Conservation (phyloP, 1,140 invertebrate species). For the Drosophila dunni region DNA sequence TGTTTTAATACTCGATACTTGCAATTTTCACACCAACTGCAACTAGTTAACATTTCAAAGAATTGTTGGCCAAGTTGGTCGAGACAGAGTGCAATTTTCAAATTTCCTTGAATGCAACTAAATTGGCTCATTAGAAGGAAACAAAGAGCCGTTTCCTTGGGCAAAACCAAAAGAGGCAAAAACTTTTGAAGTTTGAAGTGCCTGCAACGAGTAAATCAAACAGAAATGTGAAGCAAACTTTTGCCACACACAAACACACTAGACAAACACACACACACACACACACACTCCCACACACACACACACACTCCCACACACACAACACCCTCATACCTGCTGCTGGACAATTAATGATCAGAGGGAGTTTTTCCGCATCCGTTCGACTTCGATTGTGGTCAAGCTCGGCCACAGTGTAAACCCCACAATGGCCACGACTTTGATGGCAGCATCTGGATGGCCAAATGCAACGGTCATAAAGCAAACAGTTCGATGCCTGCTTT, state of each 20-base stretch:
- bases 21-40: background rate
- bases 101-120: conserved; percentile 70
- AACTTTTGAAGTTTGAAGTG: conserved; percentile 39
- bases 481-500: conserved; percentile 71
- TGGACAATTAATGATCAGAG: conserved; percentile 62
- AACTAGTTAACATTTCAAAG: conserved; percentile 52
- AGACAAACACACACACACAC: conserved; percentile 11
- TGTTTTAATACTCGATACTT: background rate
- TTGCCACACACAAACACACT: conserved; percentile 13
- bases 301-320: background rate
- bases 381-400: conserved; percentile 73
- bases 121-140: conserved; percentile 77
- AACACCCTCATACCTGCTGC: conserved; percentile 24
- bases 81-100: conserved; percentile 53
- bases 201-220: conserved; percentile 44
- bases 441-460: conserved; percentile 76
- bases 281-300: conserved; percentile 5
- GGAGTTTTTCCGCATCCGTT: conserved; percentile 13
- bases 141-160: conserved; percentile 54
- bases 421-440: conserved; percentile 63
- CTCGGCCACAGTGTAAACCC: conserved; percentile 68
- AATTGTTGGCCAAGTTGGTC: conserved; percentile 30
- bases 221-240: conserved; percentile 43
- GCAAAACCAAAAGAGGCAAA: background rate
- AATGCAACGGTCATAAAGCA: conserved; percentile 76